Percentiles rank a stretch among this genome's conserved stretches.
Evolutionary conservation across 2,113 vertebrate species (phyloP).

Genomic region (Passerina amoena): DNA sequence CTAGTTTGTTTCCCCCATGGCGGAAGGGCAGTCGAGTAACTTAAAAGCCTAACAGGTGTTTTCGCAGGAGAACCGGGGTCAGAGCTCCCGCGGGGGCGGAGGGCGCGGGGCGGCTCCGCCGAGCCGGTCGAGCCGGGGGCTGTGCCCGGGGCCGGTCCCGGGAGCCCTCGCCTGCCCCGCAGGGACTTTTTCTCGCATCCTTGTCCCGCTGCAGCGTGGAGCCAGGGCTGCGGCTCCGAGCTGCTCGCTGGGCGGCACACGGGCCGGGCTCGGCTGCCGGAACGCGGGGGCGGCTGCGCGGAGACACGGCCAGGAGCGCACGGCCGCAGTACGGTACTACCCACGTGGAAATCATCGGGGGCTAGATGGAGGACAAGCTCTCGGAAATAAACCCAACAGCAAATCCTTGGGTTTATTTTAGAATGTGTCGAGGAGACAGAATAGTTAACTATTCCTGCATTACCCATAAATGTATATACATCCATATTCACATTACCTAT

Average conservation of each 20-base stretch:
- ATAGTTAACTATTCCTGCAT: neutral
- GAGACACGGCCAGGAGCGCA: neutral
- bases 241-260: neutral
- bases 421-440: neutral
- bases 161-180: neutral
- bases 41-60: constrained; percentile 73
- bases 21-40: neutral
- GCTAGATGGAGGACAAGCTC: neutral
- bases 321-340: neutral
- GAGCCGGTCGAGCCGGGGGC: neutral
- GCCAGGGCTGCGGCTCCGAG: neutral
- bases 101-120: neutral
- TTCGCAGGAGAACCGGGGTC: neutral
- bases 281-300: neutral
- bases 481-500: neutral
- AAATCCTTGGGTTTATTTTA: neutral
- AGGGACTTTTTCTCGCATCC: neutral
- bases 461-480: neutral
- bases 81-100: neutral
- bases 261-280: neutral
- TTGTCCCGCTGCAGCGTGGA: neutral
- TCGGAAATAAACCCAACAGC: too few species aligned
- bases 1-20: neutral
- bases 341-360: neutral
- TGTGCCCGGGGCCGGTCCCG: neutral